Evolutionary conservation across 2,797 vertebrate species (phyloP).

Genomic region (Rallus crepitans): DNA sequence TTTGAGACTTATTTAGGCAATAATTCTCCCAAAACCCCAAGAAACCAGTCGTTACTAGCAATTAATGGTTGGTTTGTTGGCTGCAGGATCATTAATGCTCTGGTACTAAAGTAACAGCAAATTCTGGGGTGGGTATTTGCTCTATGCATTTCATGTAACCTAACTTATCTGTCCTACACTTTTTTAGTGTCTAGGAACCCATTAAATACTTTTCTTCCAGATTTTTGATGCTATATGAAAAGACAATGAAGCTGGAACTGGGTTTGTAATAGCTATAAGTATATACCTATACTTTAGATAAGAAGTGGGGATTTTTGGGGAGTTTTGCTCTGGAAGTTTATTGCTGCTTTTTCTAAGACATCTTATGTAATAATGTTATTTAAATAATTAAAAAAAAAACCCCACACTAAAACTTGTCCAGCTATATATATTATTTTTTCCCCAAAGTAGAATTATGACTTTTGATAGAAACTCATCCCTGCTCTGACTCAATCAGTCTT

Average conservation of each 20-base stretch:
- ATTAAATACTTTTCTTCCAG: not conserved
- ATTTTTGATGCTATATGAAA: not conserved
- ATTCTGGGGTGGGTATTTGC: not conserved
- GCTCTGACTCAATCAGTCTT: not conserved
- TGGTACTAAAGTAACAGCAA: constrained; percentile 23
- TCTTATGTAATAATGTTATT: not conserved
- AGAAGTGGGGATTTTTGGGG: not conserved
- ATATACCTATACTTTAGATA: not conserved
- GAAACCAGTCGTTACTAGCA: constrained; percentile 51
- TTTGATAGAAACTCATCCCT: not conserved
- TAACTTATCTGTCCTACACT: not conserved
- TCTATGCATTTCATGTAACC: not conserved
- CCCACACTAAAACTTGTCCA: not conserved
- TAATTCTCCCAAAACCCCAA: not conserved
- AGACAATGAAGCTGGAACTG: not conserved
- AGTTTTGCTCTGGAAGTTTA: not conserved
- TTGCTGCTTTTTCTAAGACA: not conserved
- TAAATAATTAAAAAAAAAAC: not conserved
- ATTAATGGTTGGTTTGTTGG: constrained; percentile 55
- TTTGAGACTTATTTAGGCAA: constrained; percentile 48
- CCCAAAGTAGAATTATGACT: not conserved
- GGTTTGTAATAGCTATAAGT: not conserved
- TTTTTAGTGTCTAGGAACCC: not conserved
- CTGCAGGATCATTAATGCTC: constrained; percentile 22
- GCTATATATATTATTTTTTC: accelerated